Base-by-base conservation (phyloP, 2,888 invertebrate genomes). In the Plagodis dolabraria region DNA sequence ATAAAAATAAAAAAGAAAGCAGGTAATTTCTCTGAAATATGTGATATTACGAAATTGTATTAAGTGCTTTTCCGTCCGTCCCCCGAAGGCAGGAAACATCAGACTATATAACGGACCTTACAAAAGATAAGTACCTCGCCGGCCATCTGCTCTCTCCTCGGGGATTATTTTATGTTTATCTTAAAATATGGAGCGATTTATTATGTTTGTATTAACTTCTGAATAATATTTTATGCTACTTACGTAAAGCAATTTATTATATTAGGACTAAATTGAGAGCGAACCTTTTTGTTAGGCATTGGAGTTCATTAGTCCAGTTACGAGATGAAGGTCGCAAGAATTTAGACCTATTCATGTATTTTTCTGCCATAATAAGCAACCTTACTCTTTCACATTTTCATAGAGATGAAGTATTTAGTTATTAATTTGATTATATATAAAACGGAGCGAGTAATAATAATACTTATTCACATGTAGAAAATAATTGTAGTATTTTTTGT, bases 21-120 rank as follows among this genome's bases (percentile, higher is more conserved):
- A 51, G 57, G 46, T 5, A 47, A 69, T 67, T 60, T 52, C 53
- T 64, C 71, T 73, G 68, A 74, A 76, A 76, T 72, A 74, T 77
- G 61, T 65, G 68, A 73, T 73, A 64, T 70, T 70, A 72, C 68
- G 72, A 74, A 75, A 79, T 74, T 70, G 68, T 73, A 64, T 60
- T 63, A 10, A 22, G 22, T 40, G 58, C 65, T 67, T 60, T 61
- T 52, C 59, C 57, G 68, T 68, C 69, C 65, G 66, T 70, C 72
- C 75, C 75, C 76, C 46, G 57, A 47, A 72, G 77, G 50, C 66
- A 65, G 67, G 71, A 75, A 76, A 77, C 73, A 76, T 72, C 48
- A 57, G 68, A 74, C 72, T 69, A 69, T 69, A 70, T 72, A 76
- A 75, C 71, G 64, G 71, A 69, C 67, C 60, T 64, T 56, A 61